Conservation (phyloP, 2,113 vertebrate species). For the Poeciliopsis prolifica region DNA sequence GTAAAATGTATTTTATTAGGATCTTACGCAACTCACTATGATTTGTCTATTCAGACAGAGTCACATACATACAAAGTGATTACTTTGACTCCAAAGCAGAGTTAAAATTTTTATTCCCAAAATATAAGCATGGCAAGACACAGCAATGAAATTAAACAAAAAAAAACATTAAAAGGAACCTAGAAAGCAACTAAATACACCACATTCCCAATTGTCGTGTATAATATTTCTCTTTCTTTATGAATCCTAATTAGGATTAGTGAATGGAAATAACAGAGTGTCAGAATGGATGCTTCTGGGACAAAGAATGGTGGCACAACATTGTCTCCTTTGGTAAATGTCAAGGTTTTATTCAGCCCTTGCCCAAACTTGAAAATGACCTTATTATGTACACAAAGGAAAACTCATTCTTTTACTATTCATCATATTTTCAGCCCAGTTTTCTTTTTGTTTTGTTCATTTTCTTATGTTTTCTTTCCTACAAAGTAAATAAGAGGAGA, state of each 20-base stretch:
- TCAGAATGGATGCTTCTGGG: not conserved
- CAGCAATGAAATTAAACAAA: no score
- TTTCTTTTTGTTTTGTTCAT: not conserved
- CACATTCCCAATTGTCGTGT: not conserved
- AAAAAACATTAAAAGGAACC: not conserved
- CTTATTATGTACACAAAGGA: not conserved
- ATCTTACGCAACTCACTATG: not conserved
- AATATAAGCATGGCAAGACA: no score
- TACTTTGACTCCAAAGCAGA: no score
- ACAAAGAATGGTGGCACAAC: not conserved
- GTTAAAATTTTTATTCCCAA: no score
- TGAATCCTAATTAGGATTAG: not conserved
- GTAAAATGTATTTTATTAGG: not conserved
- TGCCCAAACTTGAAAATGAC: slow-evolving; percentile 7
- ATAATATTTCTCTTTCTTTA: not conserved
- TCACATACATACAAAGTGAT: no score
- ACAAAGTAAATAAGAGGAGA: not conserved
- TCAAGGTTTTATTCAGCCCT: slow-evolving; percentile 12
- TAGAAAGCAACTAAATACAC: not conserved
- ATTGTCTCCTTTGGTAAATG: slow-evolving; percentile 16
- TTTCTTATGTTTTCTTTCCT: not conserved
- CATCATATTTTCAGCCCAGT: not conserved
- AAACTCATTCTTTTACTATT: not conserved
- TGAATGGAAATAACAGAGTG: not conserved
- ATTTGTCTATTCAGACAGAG: not conserved